Base-by-base conservation (phyloP, 30 jellyfish, hydroid and myxozoan species). In the Pseudorhiza aurosa region DNA sequence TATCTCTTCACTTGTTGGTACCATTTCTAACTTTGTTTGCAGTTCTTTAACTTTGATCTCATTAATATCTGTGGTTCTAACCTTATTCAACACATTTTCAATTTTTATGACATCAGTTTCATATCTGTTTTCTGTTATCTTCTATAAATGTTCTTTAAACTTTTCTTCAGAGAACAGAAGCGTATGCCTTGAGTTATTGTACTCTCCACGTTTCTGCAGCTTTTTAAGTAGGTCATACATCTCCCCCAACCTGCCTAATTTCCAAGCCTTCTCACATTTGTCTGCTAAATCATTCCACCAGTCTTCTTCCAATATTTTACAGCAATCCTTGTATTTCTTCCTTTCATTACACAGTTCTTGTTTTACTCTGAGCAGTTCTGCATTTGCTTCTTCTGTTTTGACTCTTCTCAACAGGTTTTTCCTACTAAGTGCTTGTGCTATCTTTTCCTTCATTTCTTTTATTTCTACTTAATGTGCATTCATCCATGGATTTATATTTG, bases 131-230 rank as follows among this genome's bases (percentile, higher is more conserved):
- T 46, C 60, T 46, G 60, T 14, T 4, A 46, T 46, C 19, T 46
- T 46, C 60, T 46, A 24, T 46, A 4, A 14, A 46, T 46, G 0
- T 14, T 46, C 60, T 46, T 46, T 46, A 27, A 46, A 46, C 19
- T 4, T 46, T 46, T 46, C 60, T 14, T 46, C 60, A 0, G 60
- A 46, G 19, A 6, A 46, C 60, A 46, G 60, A 6, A 46, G 19
- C 2, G 19, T 46, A 0, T 46, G 15, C 60, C 19, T 46, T 46
- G 60, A 4, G 60, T 14, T 46, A 46, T 0, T 46, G 14, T 46
- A 46, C 19, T 46, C 60, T 46, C 60, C 60, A 46, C 60, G 14
- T 46, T 46, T 46, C 60, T 46, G 60, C 19, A 46, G 60, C 60
- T 46, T 46, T 46, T 4, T 46, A 40, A 46, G 0, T 46, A 46